Conservation (phyloP, 2,113 vertebrate species). For the Podilymbus podiceps region DNA sequence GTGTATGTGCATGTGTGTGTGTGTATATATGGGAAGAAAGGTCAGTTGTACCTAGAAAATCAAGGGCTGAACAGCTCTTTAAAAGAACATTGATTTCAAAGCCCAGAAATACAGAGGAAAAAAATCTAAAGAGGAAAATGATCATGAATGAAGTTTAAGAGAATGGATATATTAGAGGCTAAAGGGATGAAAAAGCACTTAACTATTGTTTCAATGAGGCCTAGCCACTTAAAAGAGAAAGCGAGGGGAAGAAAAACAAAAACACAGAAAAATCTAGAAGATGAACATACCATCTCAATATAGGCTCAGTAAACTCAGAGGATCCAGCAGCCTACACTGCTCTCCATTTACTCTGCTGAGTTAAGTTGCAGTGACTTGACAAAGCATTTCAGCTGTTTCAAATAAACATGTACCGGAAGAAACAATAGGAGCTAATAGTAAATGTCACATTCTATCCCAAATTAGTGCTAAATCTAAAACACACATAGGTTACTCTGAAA, state of each 20-base stretch:
- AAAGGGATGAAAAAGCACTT: neutral
- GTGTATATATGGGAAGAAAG: neutral
- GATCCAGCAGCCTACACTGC: neutral
- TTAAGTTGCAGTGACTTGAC: neutral
- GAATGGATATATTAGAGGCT: neutral
- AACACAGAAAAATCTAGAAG: neutral
- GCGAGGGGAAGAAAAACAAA: neutral
- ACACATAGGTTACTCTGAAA: neutral
- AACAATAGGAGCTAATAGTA: neutral
- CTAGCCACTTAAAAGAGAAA: neutral
- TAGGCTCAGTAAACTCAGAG: neutral
- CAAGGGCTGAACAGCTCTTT: neutral
- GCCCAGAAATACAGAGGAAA: neutral
- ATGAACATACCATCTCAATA: neutral
- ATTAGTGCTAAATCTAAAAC: neutral
- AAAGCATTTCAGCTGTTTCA: neutral
- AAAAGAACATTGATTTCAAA: neutral
- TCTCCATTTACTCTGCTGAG: neutral
- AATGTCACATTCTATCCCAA: neutral
- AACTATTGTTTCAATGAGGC: neutral
- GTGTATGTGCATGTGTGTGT: no score
- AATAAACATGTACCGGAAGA: neutral
- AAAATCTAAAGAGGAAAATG: neutral
- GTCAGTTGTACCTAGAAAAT: neutral
- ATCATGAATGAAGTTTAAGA: neutral